These are phyloP conservation scores for Protobothrops mucrosquamatus DNA, from an alignment of 2,113 vertebrate genomes.

Conservation along the genomic window DNA sequence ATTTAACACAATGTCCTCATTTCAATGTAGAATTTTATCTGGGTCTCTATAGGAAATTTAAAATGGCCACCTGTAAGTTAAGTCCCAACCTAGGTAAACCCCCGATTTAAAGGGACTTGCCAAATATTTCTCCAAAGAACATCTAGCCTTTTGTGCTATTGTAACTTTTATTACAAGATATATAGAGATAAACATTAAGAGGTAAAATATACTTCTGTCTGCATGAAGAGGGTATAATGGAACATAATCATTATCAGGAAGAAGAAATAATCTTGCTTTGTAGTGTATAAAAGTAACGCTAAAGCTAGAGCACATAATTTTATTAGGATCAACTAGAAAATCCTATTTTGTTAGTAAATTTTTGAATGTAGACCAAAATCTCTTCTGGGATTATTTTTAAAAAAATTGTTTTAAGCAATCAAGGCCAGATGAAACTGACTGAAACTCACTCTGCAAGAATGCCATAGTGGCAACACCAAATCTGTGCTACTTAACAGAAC, in stretches of 20 bases:
- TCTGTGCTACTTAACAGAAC: conserved; percentile 40
- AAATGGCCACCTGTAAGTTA: not conserved
- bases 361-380: not conserved
- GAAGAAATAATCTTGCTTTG: not conserved
- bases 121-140: not conserved
- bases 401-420: not conserved
- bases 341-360: not conserved
- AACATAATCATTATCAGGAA: not conserved
- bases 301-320: not conserved
- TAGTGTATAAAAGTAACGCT: not conserved
- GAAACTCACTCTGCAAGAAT: conserved; percentile 43
- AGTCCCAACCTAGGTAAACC: not conserved
- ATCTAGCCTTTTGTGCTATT: not conserved
- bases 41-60: not conserved
- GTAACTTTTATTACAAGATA: not conserved
- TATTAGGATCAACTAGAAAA: not conserved
- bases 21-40: not conserved
- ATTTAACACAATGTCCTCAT: not conserved
- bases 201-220: not conserved
- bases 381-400: not conserved
- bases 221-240: not conserved
- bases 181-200: not conserved
- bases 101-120: not conserved
- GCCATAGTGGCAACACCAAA: conserved; percentile 13
- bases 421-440: conserved; percentile 39